These are phyloP conservation scores for Autographa gamma DNA, from an alignment of 2,888 invertebrate species.

Conservation along the genomic window DNA sequence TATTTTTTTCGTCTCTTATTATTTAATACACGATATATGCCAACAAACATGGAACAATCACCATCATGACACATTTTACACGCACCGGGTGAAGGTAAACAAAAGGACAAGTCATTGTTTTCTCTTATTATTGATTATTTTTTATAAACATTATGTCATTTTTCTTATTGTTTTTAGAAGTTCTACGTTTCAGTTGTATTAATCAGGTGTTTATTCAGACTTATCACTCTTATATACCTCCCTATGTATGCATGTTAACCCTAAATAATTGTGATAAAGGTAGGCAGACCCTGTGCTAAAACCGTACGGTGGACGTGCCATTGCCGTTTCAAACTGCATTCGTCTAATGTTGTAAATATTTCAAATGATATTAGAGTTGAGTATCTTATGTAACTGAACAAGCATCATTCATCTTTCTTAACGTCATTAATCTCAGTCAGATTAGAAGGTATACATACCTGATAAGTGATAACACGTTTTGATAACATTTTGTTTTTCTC, in stretches of 20 bases:
- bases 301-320: no score
- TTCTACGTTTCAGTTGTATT: neutral
- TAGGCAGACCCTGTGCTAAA: no score
- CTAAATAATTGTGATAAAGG: no score
- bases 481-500: neutral
- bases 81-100: neutral
- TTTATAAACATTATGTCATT: neutral
- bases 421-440: neutral
- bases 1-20: no score
- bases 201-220: neutral
- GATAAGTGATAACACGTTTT: neutral
- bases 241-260: no score
- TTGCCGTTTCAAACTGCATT: no score
- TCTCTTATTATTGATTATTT: neutral
- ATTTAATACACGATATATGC: neutral
- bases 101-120: neutral
- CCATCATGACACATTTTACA: no score
- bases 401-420: neutral
- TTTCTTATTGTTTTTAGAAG: neutral
- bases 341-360: no score
- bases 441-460: neutral
- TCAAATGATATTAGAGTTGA: neutral
- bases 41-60: neutral
- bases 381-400: neutral
- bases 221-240: no score